Evolutionary conservation across 2,888 invertebrate species (phyloP).

Genomic region (Acanthosoma haemorrhoidale): DNA sequence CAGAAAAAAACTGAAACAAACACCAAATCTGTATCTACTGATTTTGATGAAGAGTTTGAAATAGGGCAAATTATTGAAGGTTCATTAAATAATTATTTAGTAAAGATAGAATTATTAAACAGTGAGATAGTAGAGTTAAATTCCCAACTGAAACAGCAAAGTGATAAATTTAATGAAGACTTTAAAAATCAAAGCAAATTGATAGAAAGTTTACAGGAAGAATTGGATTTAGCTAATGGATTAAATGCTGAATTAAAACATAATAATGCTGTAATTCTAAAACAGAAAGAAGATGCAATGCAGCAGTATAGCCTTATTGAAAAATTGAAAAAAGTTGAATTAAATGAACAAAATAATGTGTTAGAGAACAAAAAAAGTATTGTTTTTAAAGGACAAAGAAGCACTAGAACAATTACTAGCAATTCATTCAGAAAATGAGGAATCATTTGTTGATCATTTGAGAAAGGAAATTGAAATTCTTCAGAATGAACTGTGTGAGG

Average conservation of each 20-base stretch:
- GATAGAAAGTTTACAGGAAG: constrained; percentile 1
- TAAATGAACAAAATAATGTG: neutral
- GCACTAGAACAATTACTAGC: neutral
- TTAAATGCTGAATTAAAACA: neutral
- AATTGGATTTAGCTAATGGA: neutral
- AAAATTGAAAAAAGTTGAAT: neutral
- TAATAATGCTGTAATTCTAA: neutral
- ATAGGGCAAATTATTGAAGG: neutral
- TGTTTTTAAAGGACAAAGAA: neutral
- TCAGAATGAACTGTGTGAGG: neutral
- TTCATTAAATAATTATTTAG: neutral
- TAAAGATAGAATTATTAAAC: constrained; percentile 7
- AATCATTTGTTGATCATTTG: neutral
- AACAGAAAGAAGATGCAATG: neutral
- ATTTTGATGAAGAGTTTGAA: neutral
- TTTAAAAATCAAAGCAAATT: neutral
- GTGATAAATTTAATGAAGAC: neutral
- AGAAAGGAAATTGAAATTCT: neutral
- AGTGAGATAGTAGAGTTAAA: constrained; percentile 13
- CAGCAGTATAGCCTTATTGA: neutral
- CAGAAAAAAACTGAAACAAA: constrained; percentile 1
- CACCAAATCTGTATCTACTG: neutral
- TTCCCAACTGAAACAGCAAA: neutral
- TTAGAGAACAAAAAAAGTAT: neutral
- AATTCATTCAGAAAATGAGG: neutral